A percentile compares a stretch with the other conserved stretches of the same genome.
phyloP scores from a whole-genome alignment of 23 tunicate species.

The Aplidium turbinatum region DNA sequence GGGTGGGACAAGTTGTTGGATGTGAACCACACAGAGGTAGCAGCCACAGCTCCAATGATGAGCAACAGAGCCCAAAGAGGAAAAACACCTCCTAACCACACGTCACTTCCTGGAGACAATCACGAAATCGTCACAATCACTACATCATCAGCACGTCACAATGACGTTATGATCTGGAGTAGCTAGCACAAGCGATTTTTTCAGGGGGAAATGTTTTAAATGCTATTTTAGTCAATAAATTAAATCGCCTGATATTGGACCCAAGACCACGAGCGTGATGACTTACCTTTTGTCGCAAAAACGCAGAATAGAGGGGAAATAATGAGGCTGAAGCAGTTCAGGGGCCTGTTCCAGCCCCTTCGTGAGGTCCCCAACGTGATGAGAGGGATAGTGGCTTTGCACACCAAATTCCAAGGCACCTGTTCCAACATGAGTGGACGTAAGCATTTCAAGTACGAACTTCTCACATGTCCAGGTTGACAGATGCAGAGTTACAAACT shows the following conservation, averaged over 20 bases:
- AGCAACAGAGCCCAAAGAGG: slow-evolving; percentile 83
- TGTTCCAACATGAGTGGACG: no score
- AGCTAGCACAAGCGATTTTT: no score
- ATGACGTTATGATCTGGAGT: no score
- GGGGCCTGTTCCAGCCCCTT: slow-evolving; percentile 67
- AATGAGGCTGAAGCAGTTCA: slow-evolving; percentile 41
- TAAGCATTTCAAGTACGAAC: no score
- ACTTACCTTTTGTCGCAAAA: slow-evolving; percentile 80
- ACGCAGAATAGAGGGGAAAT: slow-evolving; percentile 74
- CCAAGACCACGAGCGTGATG: no score
- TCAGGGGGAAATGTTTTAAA: no score
- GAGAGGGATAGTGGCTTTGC: slow-evolving; percentile 76
- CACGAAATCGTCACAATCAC: background rate
- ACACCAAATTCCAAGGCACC: slow-evolving; percentile 65
- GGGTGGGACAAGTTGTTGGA: slow-evolving; percentile 46
- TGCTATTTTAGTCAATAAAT: no score
- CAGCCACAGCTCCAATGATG: slow-evolving; percentile 44
- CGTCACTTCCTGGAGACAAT: slow-evolving; percentile 37
- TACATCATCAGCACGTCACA: no score
- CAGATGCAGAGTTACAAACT: no score
- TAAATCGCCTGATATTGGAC: background rate
- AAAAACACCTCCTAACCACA: slow-evolving; percentile 42
- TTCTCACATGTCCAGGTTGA: no score
- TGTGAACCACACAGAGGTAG: slow-evolving; percentile 47
- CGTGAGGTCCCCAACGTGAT: slow-evolving; percentile 17